Conservation (phyloP, 92 coral and sea anemone genomes). For the Siderastrea siderea region DNA sequence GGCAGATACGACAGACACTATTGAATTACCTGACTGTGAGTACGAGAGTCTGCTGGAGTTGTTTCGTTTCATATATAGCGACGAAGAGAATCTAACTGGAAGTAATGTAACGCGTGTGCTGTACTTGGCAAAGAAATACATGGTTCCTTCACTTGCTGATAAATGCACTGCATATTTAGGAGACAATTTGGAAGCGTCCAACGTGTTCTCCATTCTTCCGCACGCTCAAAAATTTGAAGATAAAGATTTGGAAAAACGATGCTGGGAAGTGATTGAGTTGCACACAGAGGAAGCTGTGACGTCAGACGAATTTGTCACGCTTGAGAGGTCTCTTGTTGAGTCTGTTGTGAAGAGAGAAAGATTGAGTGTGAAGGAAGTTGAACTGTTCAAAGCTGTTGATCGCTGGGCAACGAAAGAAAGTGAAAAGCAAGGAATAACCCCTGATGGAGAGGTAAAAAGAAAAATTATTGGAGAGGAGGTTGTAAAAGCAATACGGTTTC, state of each 20-base stretch:
- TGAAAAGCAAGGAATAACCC: conserved; percentile 21
- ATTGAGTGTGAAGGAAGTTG: conserved; percentile 12
- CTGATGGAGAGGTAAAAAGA: no score
- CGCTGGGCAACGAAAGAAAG: conserved; percentile 9
- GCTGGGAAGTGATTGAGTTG: conserved; percentile 62
- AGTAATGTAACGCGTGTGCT: conserved; percentile 57
- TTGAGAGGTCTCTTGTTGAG: not conserved
- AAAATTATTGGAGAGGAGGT: no score
- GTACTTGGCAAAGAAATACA: conserved; percentile 73
- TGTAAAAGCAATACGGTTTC: no score
- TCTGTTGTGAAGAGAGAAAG: conserved; percentile 3
- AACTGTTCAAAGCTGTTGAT: conserved; percentile 36
- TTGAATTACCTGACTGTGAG: no score
- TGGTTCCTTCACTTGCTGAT: conserved; percentile 59
- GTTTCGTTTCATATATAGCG: no score
- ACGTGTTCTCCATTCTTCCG: conserved; percentile 60
- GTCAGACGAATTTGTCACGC: conserved; percentile 29
- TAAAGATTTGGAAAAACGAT: conserved; percentile 24
- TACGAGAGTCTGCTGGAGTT: no score
- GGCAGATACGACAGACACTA: no score
- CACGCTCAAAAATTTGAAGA: conserved; percentile 56
- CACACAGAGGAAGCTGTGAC: conserved; percentile 60
- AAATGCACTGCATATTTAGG: conserved; percentile 43
- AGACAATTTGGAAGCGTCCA: conserved; percentile 37
- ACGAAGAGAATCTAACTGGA: no score